Conservation (phyloP, 2,888 invertebrate species). For the Altica lythri region DNA sequence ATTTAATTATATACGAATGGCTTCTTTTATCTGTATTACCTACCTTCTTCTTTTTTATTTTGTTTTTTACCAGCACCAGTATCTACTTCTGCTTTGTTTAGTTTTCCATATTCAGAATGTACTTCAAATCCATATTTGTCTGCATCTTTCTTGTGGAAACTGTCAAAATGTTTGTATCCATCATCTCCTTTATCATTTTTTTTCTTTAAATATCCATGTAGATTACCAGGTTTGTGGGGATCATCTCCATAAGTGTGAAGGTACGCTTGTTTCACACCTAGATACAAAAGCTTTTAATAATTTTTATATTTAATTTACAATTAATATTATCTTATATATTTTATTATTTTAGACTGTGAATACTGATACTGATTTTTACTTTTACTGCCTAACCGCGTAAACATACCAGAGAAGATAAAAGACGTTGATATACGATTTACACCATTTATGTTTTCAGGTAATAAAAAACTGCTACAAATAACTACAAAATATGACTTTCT, state of each 20-base stretch:
- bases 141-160: constrained; percentile 73
- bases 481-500: too few species aligned
- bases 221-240: constrained; percentile 58
- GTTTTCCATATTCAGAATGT: constrained; percentile 67
- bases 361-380: too few species aligned
- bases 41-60: constrained; percentile 23
- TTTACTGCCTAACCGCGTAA: too few species aligned
- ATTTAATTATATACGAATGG: background rate
- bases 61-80: constrained; percentile 54
- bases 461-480: too few species aligned
- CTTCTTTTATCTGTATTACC: too few species aligned
- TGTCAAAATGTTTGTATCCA: constrained; percentile 74
- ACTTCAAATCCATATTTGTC: constrained; percentile 75
- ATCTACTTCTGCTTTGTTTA: constrained; percentile 55
- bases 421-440: too few species aligned
- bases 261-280: constrained; percentile 59
- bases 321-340: too few species aligned
- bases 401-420: too few species aligned
- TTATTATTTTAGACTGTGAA: too few species aligned
- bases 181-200: constrained; percentile 69
- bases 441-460: too few species aligned
- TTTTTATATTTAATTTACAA: too few species aligned
- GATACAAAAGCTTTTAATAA: too few species aligned
- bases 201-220: constrained; percentile 68
- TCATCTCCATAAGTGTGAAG: constrained; percentile 67